A percentile compares a stretch with the other conserved stretches of the same genome.
These are phyloP conservation scores for Drosophila sproati DNA, from an alignment of 1,140 invertebrate genomes.

Conservation along the genomic window DNA sequence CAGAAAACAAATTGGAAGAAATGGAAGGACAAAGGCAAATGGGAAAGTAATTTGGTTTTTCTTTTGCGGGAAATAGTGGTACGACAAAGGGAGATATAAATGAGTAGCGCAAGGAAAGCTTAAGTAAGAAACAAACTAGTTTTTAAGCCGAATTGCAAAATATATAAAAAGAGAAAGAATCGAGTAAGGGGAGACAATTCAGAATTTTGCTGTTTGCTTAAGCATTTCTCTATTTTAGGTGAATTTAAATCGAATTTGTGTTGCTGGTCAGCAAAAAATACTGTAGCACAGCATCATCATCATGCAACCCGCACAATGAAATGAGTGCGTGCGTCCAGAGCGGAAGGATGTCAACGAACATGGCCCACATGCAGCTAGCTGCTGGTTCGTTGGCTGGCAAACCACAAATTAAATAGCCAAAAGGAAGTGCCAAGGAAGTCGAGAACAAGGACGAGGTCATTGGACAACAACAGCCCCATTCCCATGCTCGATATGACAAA, in stretches of 20 bases:
- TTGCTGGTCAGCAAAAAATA: constrained; percentile 39
- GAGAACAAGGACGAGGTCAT: constrained; percentile 23
- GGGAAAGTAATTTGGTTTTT: neutral
- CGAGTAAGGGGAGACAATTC: constrained; percentile 3
- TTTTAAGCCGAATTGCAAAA: neutral
- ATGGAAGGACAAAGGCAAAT: neutral
- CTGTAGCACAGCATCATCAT: constrained; percentile 12
- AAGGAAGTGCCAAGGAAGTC: constrained; percentile 59
- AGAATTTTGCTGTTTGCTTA: constrained; percentile 5
- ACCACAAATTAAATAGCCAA: constrained; percentile 65
- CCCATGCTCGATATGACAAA: constrained; percentile 4
- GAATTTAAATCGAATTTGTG: constrained; percentile 72
- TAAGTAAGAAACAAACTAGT: neutral
- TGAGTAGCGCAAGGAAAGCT: neutral
- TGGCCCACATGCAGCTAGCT: constrained; percentile 53
- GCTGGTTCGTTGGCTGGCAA: constrained; percentile 14
- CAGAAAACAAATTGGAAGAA: neutral
- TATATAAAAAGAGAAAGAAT: neutral
- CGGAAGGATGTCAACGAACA: constrained; percentile 35
- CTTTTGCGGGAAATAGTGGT: neutral
- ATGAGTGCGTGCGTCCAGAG: constrained; percentile 24
- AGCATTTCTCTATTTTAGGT: constrained; percentile 5
- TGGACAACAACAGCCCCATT: neutral
- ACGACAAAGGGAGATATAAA: neutral
- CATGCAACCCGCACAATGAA: constrained; percentile 31